Base-by-base conservation (phyloP, 2,888 invertebrate genomes). In the Melanargia galathea region DNA sequence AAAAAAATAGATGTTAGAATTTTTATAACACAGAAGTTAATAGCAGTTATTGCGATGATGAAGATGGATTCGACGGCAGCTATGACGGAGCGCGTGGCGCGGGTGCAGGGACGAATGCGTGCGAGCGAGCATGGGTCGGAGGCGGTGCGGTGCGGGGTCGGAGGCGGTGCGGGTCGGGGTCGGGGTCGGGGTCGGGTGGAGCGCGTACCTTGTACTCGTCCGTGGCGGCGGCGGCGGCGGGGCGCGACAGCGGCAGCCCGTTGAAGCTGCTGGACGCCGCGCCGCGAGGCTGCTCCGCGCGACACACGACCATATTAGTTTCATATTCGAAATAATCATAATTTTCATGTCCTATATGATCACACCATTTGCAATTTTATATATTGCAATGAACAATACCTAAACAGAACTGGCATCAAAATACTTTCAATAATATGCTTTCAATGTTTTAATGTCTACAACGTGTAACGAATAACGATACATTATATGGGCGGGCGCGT, bases 201-300 rank as follows among this genome's bases (percentile, higher is more conserved):
- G 10, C 26, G 46, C 43, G 40, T 60, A 89, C 90, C 88, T 90
- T 90, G 70, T 81, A 84, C 67, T 90, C 90, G 65, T 89, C 89
- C 69, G 77, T 69, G 62, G 73, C 78, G 48, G 81, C 78, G 69
- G 77, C 70, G 62, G 73, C 78, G 48, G 81, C 78, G 65, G 85
- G 82, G 33, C 86, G 83, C 72, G 84, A 74, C 72, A 87, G 81
- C 57, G 86, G 86, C 74, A 87, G 81, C 38, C 86, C 90, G 76
- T 86, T 85, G 79, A 83, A 82, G 68, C 76, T 80, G 82, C 83
- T 84, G 66, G 85, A 75, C 63, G 82, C 76, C 73, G 82, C 84
- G 74, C 83, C 82, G 76, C 87, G 87, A 60, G 87, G 81, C 87
- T 87, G 83, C 71, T 67, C 65, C 67, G 63, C 51, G 58, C 48